A percentile compares a stretch with the other conserved stretches of the same genome.
Evolutionary conservation across 1,140 invertebrate genomes (phyloP).

Genomic region (Epicauta chinensis): DNA sequence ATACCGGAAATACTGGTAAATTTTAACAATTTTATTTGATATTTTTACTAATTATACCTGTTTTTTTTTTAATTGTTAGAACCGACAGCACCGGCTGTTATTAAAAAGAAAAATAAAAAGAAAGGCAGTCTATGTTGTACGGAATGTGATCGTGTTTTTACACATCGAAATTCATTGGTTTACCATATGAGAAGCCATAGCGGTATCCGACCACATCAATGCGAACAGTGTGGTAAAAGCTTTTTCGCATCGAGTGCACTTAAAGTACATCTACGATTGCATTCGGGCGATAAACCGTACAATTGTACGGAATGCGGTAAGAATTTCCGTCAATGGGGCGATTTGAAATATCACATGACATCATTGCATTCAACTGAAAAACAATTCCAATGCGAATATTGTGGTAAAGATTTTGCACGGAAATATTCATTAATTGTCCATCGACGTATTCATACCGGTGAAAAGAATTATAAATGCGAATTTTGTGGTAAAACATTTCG

Average conservation of each 20-base stretch:
- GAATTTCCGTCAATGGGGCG: conserved; percentile 79
- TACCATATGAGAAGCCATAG: conserved; percentile 78
- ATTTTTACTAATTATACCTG: background rate
- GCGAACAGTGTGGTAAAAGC: conserved; percentile 71
- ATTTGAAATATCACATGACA: conserved; percentile 83
- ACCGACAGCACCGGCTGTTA: conserved; percentile 4
- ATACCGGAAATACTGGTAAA: conserved; percentile 41
- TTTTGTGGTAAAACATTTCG: conserved; percentile 77
- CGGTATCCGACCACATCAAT: conserved; percentile 68
- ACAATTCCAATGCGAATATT: conserved; percentile 85
- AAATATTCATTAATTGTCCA: conserved; percentile 92
- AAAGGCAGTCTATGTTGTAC: conserved; percentile 47
- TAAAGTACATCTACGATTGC: conserved; percentile 51
- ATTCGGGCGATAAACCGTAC: conserved; percentile 64
- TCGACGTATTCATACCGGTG: conserved; percentile 82
- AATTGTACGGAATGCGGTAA: conserved; percentile 71
- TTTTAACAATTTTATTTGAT: conserved; percentile 27
- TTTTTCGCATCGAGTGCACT: conserved; percentile 75
- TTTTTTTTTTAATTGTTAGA: conserved; percentile 1
- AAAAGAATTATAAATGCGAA: conserved; percentile 83
- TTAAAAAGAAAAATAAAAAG: conserved; percentile 24
- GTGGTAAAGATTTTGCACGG: conserved; percentile 85
- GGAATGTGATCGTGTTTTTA: conserved; percentile 67
- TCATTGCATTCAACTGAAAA: conserved; percentile 76
- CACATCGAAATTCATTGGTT: conserved; percentile 74